Evolutionary conservation across 2,888 invertebrate genomes (phyloP).

Genomic region (Drepana falcataria): DNA sequence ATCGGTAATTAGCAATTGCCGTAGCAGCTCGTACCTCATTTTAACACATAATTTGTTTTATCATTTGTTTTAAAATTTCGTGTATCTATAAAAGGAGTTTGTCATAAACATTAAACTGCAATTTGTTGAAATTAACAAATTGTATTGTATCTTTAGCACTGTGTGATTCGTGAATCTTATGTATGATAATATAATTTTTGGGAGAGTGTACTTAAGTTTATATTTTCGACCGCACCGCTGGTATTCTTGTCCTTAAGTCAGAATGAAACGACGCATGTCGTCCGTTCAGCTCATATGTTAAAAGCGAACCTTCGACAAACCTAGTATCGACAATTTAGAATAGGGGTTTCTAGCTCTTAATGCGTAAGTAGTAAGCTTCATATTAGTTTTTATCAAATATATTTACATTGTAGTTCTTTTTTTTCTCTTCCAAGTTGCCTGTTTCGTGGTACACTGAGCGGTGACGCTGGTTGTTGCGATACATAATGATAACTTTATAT

Average conservation of each 20-base stretch:
- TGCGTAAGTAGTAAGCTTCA: constrained; percentile 66
- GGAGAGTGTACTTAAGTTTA: not conserved
- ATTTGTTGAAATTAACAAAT: too few species aligned
- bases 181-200: not conserved
- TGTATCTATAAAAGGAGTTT: too few species aligned
- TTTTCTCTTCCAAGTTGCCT: constrained; percentile 67
- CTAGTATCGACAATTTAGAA: constrained; percentile 58
- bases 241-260: constrained; percentile 7
- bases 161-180: too few species aligned
- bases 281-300: constrained; percentile 66
- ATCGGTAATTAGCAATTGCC: not conserved
- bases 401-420: constrained; percentile 53
- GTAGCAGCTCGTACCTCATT: too few species aligned
- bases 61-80: too few species aligned
- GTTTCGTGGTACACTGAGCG: constrained; percentile 47
- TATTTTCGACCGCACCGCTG: constrained; percentile 15
- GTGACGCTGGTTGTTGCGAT: constrained; percentile 55
- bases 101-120: too few species aligned
- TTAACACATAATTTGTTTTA: too few species aligned
- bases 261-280: constrained; percentile 37
- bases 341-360: constrained; percentile 58
- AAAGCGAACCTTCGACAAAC: constrained; percentile 51
- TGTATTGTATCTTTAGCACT: too few species aligned
- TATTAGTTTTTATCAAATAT: constrained; percentile 61
- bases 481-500: constrained; percentile 63